Conservation (phyloP, 1,140 invertebrate genomes). For the Trigoniulus corallinus region DNA sequence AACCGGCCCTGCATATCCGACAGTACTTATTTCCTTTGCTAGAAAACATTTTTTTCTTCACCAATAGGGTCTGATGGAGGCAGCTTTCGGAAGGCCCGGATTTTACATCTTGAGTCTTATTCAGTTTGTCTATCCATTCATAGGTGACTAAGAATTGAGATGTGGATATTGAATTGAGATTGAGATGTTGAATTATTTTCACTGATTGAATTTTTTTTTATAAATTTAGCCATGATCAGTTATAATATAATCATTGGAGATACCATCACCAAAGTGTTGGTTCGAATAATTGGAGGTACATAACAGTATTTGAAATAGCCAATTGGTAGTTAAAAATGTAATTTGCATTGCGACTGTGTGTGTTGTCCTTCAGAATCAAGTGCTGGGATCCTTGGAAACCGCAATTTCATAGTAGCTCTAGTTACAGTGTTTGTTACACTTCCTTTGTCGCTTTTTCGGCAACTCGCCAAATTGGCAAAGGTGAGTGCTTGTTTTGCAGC, state of each 20-base stretch:
- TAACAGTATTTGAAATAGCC: constrained; percentile 6
- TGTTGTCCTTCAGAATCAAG: too few relatives aligned
- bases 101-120: constrained; percentile 58
- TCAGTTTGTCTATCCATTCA: constrained; percentile 73
- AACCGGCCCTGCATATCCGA: too few relatives aligned
- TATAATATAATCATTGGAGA: constrained; percentile 83
- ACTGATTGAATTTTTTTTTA: too few relatives aligned
- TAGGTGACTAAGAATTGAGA: constrained; percentile 39
- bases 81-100: constrained; percentile 60
- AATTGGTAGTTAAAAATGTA: too few relatives aligned
- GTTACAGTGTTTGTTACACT: constrained; percentile 57
- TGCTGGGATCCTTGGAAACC: constrained; percentile 39
- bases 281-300: constrained; percentile 32
- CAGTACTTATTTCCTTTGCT: too few relatives aligned
- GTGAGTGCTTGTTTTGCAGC: constrained; percentile 19
- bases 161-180: too few relatives aligned
- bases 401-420: constrained; percentile 59
- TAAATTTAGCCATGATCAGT: constrained; percentile 74
- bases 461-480: constrained; percentile 59
- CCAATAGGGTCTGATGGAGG: constrained; percentile 50
- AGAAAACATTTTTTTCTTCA: neutral
- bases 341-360: too few relatives aligned
- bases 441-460: constrained; percentile 63
- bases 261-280: constrained; percentile 65
- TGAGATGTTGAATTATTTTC: too few relatives aligned